Base-by-base conservation (phyloP, 2,113 vertebrate species). In the Tamias sibiricus region DNA sequence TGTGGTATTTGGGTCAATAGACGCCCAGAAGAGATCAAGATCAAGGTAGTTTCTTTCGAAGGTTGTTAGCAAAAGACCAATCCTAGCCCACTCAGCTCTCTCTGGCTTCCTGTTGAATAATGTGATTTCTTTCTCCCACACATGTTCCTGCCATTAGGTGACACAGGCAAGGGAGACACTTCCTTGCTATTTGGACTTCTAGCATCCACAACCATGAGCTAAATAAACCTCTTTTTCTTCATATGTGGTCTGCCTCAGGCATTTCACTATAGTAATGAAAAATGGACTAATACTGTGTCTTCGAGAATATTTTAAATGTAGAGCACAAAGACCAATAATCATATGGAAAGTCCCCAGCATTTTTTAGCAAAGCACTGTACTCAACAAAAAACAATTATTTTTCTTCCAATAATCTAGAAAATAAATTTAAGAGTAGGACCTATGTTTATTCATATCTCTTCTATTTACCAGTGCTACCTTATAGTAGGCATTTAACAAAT, bases 231-330 rank as follows among this genome's bases (percentile, higher is more conserved):
- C 52, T 40, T 80, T 57, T 54, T 30, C 47, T 77, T 57, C 22
- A 24, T 28, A 81, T 57, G 52, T 59, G 40, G 22, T 52, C 52
- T 28, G 22, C n/a, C 24, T 26, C 79, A 59, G n/a, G 52, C 13
- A 59, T 57, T 57, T 40, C 24, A 24, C 13, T 40, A 62, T 62
- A 40, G n/a, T 59, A 62, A 62, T 42, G n/a, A 82, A 28, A 59
- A 62, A 62, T 37, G n/a, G 2, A 62, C 54, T 59, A 81, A 59
- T 68, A 2, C 13, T 26, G 40, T 37, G 52, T 84, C 57, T 68
- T 91, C 54, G 64, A 57, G 94, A 95, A 35, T 84, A 91, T 68
- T 74, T 91, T 68, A 80, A 89, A 62, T 80, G 11, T 35, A 75
- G 17, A 75, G 57, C n/a, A 84, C 54, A 35, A 88, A 97, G 37